Evolutionary conservation across 2,113 vertebrate species (phyloP).

Genomic region (Varanus komodoensis): DNA sequence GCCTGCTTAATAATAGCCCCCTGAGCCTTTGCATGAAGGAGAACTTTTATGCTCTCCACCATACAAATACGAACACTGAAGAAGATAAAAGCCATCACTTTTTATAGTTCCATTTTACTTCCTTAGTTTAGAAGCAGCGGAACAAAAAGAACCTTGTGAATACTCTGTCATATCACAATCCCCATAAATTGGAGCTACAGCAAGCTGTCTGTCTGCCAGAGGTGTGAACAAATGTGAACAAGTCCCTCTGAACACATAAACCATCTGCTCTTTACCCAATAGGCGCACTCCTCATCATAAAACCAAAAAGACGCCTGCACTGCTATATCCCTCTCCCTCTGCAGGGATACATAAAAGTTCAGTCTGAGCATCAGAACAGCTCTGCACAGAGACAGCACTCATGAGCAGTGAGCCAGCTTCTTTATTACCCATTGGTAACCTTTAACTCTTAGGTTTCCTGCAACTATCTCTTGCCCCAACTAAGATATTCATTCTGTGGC

Average conservation of each 20-base stretch:
- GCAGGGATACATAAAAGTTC: slow-evolving; percentile 39
- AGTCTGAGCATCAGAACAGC: slow-evolving; percentile 25
- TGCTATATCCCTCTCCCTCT: slow-evolving; percentile 50
- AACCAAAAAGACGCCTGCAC: slow-evolving; percentile 30
- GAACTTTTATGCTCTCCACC: neutral
- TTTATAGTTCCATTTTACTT: slow-evolving; percentile 20
- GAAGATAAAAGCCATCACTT: neutral
- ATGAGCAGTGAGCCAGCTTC: slow-evolving; percentile 8
- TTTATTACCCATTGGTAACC: slow-evolving; percentile 7
- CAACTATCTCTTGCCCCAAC: neutral
- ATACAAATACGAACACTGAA: slow-evolving; percentile 16
- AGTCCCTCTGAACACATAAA: slow-evolving; percentile 72
- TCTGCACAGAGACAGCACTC: neutral
- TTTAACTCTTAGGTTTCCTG: slow-evolving; percentile 32
- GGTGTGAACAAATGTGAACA: slow-evolving; percentile 70
- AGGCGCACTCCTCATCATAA: slow-evolving; percentile 58
- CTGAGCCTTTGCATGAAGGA: neutral
- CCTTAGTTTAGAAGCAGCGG: neutral
- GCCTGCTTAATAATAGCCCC: neutral
- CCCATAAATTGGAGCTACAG: slow-evolving; percentile 60
- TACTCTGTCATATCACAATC: slow-evolving; percentile 47
- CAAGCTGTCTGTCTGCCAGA: slow-evolving; percentile 71
- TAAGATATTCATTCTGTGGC: neutral
- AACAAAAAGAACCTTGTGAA: slow-evolving; percentile 42
- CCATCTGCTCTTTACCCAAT: slow-evolving; percentile 73